phyloP scores from a whole-genome alignment of 2,797 vertebrate species.

The Lepilemur ruficaudatus region DNA sequence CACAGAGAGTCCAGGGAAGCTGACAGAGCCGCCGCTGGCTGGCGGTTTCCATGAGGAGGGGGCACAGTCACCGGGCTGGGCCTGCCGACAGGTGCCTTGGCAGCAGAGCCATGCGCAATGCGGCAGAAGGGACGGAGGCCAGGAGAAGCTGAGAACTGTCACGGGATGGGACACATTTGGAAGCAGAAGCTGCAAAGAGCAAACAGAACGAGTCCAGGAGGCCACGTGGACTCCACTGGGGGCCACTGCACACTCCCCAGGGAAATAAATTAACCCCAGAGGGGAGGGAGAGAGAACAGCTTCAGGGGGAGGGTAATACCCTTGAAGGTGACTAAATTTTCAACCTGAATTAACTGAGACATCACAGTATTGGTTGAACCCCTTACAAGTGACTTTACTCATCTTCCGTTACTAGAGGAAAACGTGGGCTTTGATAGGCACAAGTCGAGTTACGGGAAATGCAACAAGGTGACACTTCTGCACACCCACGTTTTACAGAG shows the following conservation, averaged over 20 bases:
- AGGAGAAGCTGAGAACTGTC: fast-evolving
- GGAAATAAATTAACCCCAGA: neutral
- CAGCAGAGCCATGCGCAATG: neutral
- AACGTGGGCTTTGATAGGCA: neutral
- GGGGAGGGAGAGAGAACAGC: neutral
- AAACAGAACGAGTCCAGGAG: neutral
- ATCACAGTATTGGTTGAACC: neutral
- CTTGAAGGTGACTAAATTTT: neutral
- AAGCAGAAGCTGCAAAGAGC: fast-evolving
- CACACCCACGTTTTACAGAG: neutral
- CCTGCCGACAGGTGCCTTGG: fast-evolving
- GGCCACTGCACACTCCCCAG: fast-evolving
- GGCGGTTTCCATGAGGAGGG: fast-evolving
- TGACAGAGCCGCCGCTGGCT: fast-evolving
- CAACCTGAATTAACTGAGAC: neutral
- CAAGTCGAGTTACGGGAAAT: neutral
- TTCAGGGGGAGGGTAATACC: fast-evolving
- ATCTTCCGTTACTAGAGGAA: neutral
- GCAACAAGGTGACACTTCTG: neutral
- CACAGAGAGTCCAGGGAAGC: fast-evolving
- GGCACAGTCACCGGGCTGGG: fast-evolving
- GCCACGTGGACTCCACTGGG: fast-evolving
- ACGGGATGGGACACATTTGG: fast-evolving
- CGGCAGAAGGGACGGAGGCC: too few species aligned
- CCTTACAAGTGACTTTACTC: neutral